phyloP scores from a whole-genome alignment of 1,140 invertebrate genomes.

The Solenopsis invicta region DNA sequence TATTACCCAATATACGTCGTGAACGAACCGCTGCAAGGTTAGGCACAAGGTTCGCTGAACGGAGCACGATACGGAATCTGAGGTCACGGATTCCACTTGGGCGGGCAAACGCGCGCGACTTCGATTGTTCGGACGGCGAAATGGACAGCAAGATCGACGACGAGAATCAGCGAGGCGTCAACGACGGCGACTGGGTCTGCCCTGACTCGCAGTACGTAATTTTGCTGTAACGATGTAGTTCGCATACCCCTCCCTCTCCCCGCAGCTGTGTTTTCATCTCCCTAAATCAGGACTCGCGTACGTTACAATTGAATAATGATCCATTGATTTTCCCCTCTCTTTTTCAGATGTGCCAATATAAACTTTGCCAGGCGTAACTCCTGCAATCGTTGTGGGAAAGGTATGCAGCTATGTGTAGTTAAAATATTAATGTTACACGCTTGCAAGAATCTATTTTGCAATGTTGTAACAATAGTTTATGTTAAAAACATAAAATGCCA shows the following conservation, averaged over 20 bases:
- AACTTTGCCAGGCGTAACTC: constrained; percentile 96
- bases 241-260: not conserved
- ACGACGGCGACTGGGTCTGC: constrained; percentile 86
- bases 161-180: constrained; percentile 80
- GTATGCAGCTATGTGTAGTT: constrained; percentile 72
- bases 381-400: constrained; percentile 97
- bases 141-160: constrained; percentile 84
- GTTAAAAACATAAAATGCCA: not conserved
- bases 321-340: constrained; percentile 3
- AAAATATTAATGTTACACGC: not conserved
- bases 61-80: not conserved
- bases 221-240: not conserved
- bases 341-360: constrained; percentile 95
- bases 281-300: not conserved
- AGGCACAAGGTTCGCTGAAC: not conserved
- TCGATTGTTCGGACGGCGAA: not conserved
- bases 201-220: constrained; percentile 84
- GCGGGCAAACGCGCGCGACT: not conserved
- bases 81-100: not conserved
- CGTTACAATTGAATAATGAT: not conserved
- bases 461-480: not conserved
- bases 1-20: too few species aligned
- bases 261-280: constrained; percentile 15
- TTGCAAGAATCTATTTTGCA: not conserved
- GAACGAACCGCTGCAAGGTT: not conserved